Percentiles rank a stretch among this genome's conserved stretches.
These are phyloP conservation scores for Anser cygnoides DNA, from an alignment of 2,113 vertebrate genomes.

Conservation along the genomic window DNA sequence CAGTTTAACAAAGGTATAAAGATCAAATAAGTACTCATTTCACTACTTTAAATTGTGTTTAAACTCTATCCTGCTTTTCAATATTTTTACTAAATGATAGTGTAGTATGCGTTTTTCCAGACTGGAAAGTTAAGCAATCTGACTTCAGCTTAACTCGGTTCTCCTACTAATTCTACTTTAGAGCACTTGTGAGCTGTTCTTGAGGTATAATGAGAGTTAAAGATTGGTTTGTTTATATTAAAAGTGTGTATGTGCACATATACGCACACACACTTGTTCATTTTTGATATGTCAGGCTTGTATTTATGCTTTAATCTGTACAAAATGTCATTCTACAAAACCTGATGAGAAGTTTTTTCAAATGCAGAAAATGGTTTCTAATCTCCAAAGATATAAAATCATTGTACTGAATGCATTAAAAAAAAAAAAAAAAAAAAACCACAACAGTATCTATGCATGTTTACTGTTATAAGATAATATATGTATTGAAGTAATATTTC, in stretches of 20 bases:
- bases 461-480: background rate
- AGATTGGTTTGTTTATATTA: background rate
- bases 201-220: background rate
- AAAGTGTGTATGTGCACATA: rapidly evolving
- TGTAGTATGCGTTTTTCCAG: background rate
- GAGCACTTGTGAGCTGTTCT: background rate
- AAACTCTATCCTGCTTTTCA: background rate
- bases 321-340: background rate
- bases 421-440: no score
- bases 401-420: background rate
- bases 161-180: background rate
- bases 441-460: background rate
- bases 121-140: background rate
- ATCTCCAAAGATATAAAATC: background rate
- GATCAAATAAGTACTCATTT: background rate
- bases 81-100: background rate
- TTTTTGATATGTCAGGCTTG: background rate
- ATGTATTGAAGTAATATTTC: background rate
- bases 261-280: no score
- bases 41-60: background rate
- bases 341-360: background rate
- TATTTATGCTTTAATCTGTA: background rate
- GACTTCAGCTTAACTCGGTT: background rate
- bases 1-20: background rate
- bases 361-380: background rate